Evolutionary conservation across 2,797 vertebrate species (phyloP), one percentile per base, ranked within the genome.

Genomic region (Rhinella marina): DNA sequence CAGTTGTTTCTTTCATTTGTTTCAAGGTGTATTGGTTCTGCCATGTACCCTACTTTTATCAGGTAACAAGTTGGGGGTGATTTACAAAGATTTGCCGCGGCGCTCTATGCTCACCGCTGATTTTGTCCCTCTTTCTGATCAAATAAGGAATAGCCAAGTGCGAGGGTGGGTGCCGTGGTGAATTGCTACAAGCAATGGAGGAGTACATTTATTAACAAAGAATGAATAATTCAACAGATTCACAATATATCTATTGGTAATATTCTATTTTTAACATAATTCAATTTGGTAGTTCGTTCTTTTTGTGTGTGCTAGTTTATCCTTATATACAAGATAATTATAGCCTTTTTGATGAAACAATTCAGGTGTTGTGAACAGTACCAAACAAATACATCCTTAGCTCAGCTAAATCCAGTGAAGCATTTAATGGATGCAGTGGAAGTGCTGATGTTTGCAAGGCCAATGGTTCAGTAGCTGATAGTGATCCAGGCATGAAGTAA

Each of bases 321-420:
- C 64, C n/a, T 13, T 41, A 3, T 41, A 41, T 41, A 41, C 41
- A 41, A 41, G 41, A 41, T 41, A 41, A 41, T 41, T 41, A 41
- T 41, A 41, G 41, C 41, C 41, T 19, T 52, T 79, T 57, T 57
- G 73, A 79, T 19, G 23, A n/a, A 81, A n/a, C 2, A 14, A 81
- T 62, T 81, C 57, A 81, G 57, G 82, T 88, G 73, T 84, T 78
- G 27, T 82, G 27, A 61, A 56, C 59, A 27, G 9, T 79, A 66
- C 29, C 62, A 68, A 88, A 81, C 41, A 83, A 88, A 79, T 66
- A 41, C 82, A 61, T 88, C 56, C 77, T 85, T 88, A 85, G 75
- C 87, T 88, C 83, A 88, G 87, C 87, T 85, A 85, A 88, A 88
- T 66, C 41, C 87, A 85, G 66, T 85, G 87, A 81, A 85, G 87